Evolutionary conservation across 2,797 vertebrate genomes (phyloP).

Genomic region (Poeciliopsis turneri): DNA sequence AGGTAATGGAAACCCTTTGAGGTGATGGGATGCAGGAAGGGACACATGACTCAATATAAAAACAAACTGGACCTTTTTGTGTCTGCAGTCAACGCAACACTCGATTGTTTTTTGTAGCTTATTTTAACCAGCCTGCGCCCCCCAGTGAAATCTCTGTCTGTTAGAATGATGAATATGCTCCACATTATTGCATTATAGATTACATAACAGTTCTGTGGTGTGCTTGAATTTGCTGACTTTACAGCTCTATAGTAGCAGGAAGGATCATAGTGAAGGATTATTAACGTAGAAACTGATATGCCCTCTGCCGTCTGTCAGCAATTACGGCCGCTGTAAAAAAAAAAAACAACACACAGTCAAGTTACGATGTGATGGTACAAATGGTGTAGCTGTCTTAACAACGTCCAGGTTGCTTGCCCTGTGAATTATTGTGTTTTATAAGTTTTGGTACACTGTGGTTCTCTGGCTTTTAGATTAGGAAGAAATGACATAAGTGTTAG

Average conservation of each 20-base stretch:
- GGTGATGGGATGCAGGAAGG: constrained; percentile 35
- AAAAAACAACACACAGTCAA: constrained; percentile 6
- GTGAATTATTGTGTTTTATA: constrained; percentile 21
- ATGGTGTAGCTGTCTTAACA: neutral
- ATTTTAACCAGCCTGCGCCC: constrained; percentile 26
- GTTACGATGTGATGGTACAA: neutral
- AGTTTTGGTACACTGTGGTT: constrained; percentile 21
- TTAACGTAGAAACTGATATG: constrained; percentile 32
- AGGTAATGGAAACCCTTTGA: constrained; percentile 29
- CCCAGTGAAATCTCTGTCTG: constrained; percentile 18
- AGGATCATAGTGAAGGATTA: constrained; percentile 27
- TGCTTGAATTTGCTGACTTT: constrained; percentile 40
- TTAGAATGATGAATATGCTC: constrained; percentile 33
- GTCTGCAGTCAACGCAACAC: constrained; percentile 42
- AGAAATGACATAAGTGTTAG: constrained; percentile 69
- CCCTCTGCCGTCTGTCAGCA: neutral
- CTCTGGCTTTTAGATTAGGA: constrained; percentile 47
- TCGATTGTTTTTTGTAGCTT: constrained; percentile 22
- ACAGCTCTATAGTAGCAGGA: constrained; percentile 25
- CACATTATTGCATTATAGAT: constrained; percentile 21
- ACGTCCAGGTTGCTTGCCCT: constrained; percentile 3
- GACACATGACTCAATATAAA: constrained; percentile 29
- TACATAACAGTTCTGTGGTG: constrained; percentile 25
- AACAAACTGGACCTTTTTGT: constrained; percentile 45
- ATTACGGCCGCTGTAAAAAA: constrained; percentile 3